phyloP scores from a whole-genome alignment of 23 tunicate species.

The Halocynthia aurantium region DNA sequence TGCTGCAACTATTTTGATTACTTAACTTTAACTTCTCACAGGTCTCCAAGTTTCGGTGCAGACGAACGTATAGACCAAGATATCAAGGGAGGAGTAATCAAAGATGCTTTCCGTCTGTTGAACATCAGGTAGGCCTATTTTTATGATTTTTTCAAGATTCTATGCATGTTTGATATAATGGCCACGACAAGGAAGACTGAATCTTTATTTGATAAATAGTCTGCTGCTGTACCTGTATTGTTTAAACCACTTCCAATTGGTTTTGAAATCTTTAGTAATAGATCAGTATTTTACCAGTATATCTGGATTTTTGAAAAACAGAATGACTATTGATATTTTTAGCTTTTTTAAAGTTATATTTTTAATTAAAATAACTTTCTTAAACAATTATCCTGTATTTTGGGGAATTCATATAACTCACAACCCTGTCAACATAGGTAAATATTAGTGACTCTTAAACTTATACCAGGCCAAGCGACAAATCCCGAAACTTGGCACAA shows the following conservation, averaged over 20 bases:
- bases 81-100: constrained; percentile 75
- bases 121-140: constrained; percentile 45
- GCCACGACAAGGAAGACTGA: neutral
- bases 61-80: constrained; percentile 81
- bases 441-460: neutral
- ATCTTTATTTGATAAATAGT: too few relatives aligned
- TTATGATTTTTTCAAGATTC: neutral
- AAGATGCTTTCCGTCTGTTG: constrained; percentile 54
- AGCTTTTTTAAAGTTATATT: neutral
- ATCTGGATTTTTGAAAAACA: neutral
- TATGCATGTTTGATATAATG: neutral
- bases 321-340: neutral
- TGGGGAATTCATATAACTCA: too few relatives aligned
- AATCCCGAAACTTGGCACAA: constrained; percentile 44
- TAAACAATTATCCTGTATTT: too few relatives aligned
- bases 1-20: neutral
- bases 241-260: constrained; percentile 1
- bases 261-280: neutral
- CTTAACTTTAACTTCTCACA: neutral
- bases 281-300: neutral
- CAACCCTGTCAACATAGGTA: too few relatives aligned
- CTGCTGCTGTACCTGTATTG: neutral
- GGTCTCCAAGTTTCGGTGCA: constrained; percentile 92
- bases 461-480: constrained; percentile 52
- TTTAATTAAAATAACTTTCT: neutral